Percentiles rank a stretch among this genome's conserved stretches.
phyloP scores from a whole-genome alignment of 1,140 invertebrate genomes.

The Diachasma alloeum region DNA sequence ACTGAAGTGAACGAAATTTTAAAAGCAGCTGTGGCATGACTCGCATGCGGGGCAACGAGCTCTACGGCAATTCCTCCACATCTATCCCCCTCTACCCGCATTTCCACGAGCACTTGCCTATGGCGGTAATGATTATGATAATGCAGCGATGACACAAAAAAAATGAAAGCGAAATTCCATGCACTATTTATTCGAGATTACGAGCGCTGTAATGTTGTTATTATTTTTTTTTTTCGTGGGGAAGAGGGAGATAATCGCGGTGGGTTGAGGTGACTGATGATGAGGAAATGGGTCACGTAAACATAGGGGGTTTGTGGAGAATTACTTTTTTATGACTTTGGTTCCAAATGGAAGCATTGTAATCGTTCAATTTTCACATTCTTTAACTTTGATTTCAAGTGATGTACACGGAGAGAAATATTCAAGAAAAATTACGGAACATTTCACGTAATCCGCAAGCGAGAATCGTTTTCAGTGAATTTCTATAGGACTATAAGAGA shows the following conservation, averaged over 20 bases:
- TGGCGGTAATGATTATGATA: neutral
- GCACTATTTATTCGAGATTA: neutral
- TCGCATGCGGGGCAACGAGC: conserved; percentile 12
- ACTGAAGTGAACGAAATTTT: conserved; percentile 14
- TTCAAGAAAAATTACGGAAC: too few species aligned
- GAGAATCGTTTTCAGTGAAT: too few species aligned
- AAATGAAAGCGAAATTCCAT: neutral
- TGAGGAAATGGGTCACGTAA: neutral
- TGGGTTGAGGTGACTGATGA: neutral
- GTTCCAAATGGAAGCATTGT: too few species aligned
- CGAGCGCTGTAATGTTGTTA: neutral
- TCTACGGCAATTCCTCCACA: neutral
- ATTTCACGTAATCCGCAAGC: too few species aligned
- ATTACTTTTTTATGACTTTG: too few species aligned
- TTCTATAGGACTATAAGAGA: too few species aligned
- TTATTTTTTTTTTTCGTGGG: neutral
- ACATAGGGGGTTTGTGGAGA: neutral
- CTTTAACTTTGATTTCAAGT: too few species aligned
- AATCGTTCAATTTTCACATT: too few species aligned
- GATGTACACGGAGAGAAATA: too few species aligned
- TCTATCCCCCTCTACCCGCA: neutral
- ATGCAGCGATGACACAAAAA: neutral
- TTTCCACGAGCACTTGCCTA: neutral
- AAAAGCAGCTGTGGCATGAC: conserved; percentile 7
- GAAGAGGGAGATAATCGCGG: neutral